Base-by-base conservation (phyloP, 2,888 invertebrate genomes). In the Apotomis turbidana region DNA sequence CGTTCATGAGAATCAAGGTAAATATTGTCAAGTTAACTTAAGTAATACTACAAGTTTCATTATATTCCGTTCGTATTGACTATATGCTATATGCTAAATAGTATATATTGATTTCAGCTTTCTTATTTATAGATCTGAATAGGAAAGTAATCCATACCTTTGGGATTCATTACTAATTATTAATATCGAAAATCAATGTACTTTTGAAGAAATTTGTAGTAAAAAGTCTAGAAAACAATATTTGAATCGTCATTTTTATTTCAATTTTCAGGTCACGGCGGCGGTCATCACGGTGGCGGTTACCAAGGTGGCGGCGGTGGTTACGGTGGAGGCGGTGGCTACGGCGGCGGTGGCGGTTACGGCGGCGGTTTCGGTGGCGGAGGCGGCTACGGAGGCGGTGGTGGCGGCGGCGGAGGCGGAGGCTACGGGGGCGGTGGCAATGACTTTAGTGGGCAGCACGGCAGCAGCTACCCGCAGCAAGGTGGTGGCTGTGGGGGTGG, bases 1-100 rank as follows among this genome's bases (percentile, higher is more conserved):
- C 15, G 54, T 68, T 63, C 68, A 68, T 63, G 86, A 88, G 71
- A 81, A 81, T 55, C 80, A 81, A 79, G 81, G 80, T 82, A 77
- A 8, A 49, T 41, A 41, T 41, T 41, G 41, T 41, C 5, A 41
- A 6, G 5, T 41, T 41, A 41, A 41, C 5, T 41, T 41, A 41
- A 6, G 41, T 41, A 41, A 41, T 6, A 41, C 6, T 5, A 5
- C 41, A 41, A 6, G 41, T 6, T 41, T 41, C 0, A 41, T 41
- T 41, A 41, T 27, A 41, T 41, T 41, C 5, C 4, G 3, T 9
- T 10, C 0, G 1, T 49, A n/a, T n/a, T n/a, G n/a, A n/a, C n/a
- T n/a, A n/a, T n/a, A n/a, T n/a, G n/a, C 9, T 12, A 49, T 10
- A 49, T 49, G 9, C 49, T 49, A 6, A 44, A 44, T 44, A 44